phyloP scores from a whole-genome alignment of 2,113 vertebrate genomes.

The Rhineura floridana region DNA sequence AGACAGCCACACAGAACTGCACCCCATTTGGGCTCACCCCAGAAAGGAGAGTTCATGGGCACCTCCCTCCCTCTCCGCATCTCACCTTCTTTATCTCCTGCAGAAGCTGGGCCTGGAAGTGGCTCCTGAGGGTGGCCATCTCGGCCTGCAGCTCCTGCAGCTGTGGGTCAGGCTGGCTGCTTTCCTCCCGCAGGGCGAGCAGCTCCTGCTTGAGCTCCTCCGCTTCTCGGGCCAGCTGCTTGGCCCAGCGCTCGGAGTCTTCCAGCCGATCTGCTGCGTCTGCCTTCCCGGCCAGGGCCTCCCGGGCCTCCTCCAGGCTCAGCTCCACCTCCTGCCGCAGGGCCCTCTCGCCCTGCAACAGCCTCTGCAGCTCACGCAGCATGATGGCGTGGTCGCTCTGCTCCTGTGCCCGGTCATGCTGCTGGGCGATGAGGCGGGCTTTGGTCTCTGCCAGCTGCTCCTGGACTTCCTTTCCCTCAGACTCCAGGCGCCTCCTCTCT shows the following conservation, averaged over 20 bases:
- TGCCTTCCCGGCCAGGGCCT: conserved; percentile 66
- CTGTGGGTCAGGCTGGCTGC: conserved; percentile 77
- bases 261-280: conserved; percentile 71
- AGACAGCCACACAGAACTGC: no score
- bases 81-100: conserved; percentile 87
- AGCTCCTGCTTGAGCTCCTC: conserved; percentile 80
- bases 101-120: conserved; percentile 85
- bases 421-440: conserved; percentile 87
- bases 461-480: conserved; percentile 75
- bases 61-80: no score
- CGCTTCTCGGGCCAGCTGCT: conserved; percentile 76
- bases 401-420: conserved; percentile 90
- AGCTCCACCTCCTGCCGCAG: conserved; percentile 83
- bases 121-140: conserved; percentile 76
- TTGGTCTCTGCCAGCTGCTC: conserved; percentile 87
- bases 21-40: no score
- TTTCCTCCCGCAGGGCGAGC: conserved; percentile 72
- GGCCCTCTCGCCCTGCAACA: conserved; percentile 85
- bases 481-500: conserved; percentile 61
- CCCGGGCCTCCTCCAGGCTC: conserved; percentile 80
- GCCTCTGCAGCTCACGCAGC: conserved; percentile 89
- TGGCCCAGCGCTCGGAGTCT: conserved; percentile 77
- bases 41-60: no score
- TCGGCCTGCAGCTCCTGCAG: conserved; percentile 83
- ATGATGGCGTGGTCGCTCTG: conserved; percentile 88